These are phyloP conservation scores for Epizoanthus illoricatus DNA, from an alignment of 92 coral and sea anemone genomes.

Conservation along the genomic window DNA sequence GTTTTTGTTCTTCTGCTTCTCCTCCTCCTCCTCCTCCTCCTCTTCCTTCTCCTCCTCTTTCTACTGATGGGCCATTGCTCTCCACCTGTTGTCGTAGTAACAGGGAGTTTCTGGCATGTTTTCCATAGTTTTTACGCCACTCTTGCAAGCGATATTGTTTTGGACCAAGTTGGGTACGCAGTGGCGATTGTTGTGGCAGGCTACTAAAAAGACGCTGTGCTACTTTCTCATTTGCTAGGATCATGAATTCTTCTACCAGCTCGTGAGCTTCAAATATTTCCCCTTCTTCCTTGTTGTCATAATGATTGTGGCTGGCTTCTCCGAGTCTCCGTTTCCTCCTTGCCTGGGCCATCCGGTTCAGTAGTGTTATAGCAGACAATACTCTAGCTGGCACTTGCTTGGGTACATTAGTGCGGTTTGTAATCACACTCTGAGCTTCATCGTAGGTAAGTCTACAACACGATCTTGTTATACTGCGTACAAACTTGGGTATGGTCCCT, in stretches of 20 bases:
- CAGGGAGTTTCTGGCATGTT: constrained; percentile 51
- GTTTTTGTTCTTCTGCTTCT: background rate
- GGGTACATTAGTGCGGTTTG: background rate
- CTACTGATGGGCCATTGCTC: background rate
- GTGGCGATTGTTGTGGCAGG: constrained; percentile 59
- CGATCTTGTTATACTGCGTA: constrained; percentile 70
- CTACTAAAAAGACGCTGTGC: constrained; percentile 51
- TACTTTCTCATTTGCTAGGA: constrained; percentile 76
- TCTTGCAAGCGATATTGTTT: constrained; percentile 70
- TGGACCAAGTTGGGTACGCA: constrained; percentile 76
- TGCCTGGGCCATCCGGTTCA: constrained; percentile 57
- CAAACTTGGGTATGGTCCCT: constrained; percentile 26
- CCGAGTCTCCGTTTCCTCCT: constrained; percentile 65
- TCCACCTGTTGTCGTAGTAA: constrained; percentile 20
- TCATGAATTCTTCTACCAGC: constrained; percentile 89
- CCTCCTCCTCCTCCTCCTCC: too few relatives aligned
- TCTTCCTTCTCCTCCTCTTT: background rate
- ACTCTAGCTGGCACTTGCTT: constrained; percentile 19
- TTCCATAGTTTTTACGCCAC: constrained; percentile 66
- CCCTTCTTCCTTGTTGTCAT: constrained; percentile 43
- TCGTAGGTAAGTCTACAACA: constrained; percentile 68
- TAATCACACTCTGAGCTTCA: constrained; percentile 72
- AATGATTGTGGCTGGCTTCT: constrained; percentile 66
- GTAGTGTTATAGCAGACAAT: constrained; percentile 39
- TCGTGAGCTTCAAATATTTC: constrained; percentile 80